A percentile compares a stretch with the other conserved stretches of the same genome.
Conservation (phyloP, 2,113 vertebrate genomes). For the Leiothrix lutea region DNA sequence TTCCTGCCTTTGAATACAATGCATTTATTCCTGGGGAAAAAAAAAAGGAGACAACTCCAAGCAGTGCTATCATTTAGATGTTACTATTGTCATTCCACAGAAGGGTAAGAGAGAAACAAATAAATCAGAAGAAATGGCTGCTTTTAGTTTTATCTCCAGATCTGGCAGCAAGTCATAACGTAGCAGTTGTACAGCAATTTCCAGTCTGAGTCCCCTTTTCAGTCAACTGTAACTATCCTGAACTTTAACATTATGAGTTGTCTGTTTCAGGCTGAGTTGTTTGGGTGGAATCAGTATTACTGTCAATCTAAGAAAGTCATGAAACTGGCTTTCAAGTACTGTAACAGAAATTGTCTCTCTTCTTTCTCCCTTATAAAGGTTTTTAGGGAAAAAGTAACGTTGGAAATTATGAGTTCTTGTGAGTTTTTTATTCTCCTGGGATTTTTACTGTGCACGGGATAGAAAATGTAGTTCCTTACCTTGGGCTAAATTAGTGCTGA, state of each 20-base stretch:
- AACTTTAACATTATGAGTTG: constrained; percentile 17
- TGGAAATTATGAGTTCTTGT: background rate
- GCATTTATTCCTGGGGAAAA: background rate
- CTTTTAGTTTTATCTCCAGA: constrained; percentile 24
- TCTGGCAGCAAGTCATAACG: constrained; percentile 2
- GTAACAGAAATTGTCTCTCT: background rate
- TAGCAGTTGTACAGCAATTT: constrained; percentile 33
- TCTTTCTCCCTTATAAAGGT: background rate
- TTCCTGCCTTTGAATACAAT: background rate
- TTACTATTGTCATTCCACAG: background rate
- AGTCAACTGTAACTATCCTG: constrained; percentile 3
- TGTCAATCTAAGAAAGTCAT: background rate
- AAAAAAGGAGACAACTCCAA: background rate
- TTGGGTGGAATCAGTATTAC: background rate
- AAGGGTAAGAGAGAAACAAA: background rate
- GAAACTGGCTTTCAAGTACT: background rate
- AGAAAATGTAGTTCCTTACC: background rate
- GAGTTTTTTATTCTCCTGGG: background rate
- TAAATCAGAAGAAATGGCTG: background rate
- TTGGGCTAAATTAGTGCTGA: background rate
- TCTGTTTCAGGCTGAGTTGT: constrained; percentile 26
- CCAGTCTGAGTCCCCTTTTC: constrained; percentile 12
- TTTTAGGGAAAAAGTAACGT: background rate
- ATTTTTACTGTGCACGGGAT: background rate
- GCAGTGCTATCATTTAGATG: background rate